Conservation (phyloP, 2,888 invertebrate species). For the Agonum fuliginosum region DNA sequence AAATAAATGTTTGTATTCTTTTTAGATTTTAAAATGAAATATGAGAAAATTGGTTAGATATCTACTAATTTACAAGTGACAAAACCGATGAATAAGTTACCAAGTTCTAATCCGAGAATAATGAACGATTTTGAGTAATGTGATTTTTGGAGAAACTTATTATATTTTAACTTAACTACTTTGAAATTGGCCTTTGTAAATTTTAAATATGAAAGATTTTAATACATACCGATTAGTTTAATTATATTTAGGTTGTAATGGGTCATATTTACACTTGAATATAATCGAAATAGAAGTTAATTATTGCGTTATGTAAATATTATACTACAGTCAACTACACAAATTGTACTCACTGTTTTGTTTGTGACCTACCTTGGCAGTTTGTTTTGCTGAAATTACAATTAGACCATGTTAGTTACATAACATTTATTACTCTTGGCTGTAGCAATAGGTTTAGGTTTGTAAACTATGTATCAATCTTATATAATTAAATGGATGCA, state of each 20-base stretch:
- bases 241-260: constrained; percentile 54
- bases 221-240: constrained; percentile 31
- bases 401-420: constrained; percentile 10
- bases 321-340: constrained; percentile 46
- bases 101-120: background rate
- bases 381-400: constrained; percentile 36
- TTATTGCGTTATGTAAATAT: constrained; percentile 44
- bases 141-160: constrained; percentile 22
- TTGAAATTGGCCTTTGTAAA: constrained; percentile 47
- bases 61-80: constrained; percentile 17
- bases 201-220: constrained; percentile 49
- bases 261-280: constrained; percentile 53
- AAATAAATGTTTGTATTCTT: background rate
- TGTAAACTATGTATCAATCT: constrained; percentile 58
- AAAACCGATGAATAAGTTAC: constrained; percentile 14
- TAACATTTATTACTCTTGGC: constrained; percentile 57
- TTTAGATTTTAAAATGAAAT: background rate
- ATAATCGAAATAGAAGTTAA: constrained; percentile 20
- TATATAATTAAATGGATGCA: constrained; percentile 60
- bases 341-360: constrained; percentile 29
- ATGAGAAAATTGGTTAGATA: constrained; percentile 6
- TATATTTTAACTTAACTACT: constrained; percentile 30
- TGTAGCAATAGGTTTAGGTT: constrained; percentile 60
- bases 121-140: background rate
- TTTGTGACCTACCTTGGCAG: constrained; percentile 32